Base-by-base conservation (phyloP, 2,113 vertebrate genomes). In the zebrafish (Danio rerio) region DNA sequence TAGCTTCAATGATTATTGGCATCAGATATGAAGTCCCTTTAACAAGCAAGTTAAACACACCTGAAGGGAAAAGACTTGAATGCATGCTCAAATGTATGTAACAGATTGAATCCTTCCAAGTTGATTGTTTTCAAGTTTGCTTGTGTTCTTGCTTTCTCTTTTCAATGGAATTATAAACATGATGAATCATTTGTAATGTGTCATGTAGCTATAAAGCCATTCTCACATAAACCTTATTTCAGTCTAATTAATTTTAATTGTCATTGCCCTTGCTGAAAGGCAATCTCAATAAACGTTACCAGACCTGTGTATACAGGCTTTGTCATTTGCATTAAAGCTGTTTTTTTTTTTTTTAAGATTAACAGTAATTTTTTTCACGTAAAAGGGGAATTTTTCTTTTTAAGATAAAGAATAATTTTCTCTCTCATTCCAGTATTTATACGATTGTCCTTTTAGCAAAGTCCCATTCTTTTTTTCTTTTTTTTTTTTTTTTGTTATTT, bases 11-110 rank as follows among this genome's bases (percentile, higher is more conserved):
- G 94, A 95, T 93, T 89, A 92, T 96, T 96, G 96, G 95, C 95
- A 87, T 88, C 91, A 94, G 93, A 95, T 95, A 94, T 92, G 95
- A 97, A 97, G 98, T 99, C 98, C 97, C 98, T 99, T 99, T 99
- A 99, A 98, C 97, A 94, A 96, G 94, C 82, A 84, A 92, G 90
- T 90, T 90, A 88, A 86, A 89, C 94, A 94, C 94, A 94, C 85
- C 53, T 84, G 83, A 95, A 96, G 84, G 78, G 73, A 92, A 86
- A 90, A 88, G 92, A 92, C 95, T 94, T 94, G 95, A 88, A 91
- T 96, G 96, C 95, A 96, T 96, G 96, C 94, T 94, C 93, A 92
- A 91, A 78, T 94, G 86, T 86, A 74, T 90, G 92, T 93, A 92
- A 94, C 93, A 87, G 93, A 80, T 87, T 85, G 81, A 84, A 84